Evolutionary conservation across 1,140 invertebrate genomes (phyloP), one percentile per base, ranked within the genome.

Genomic region (Musca vetustissima): DNA sequence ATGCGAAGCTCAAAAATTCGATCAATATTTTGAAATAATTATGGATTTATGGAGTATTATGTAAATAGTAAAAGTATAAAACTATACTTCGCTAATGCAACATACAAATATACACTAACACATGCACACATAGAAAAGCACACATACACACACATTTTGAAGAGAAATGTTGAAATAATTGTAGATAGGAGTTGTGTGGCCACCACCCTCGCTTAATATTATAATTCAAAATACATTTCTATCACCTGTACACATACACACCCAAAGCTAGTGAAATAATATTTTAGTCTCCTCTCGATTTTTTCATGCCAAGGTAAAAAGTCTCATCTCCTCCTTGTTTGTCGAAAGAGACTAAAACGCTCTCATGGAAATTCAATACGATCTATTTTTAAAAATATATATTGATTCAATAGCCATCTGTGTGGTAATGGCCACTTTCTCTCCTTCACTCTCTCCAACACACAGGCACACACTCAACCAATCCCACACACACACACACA

Each of bases 321-420:
- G 36, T 13, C 25, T 61, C 7, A 8, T n/a, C 36, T 36, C 0
- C 21, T 43, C 7, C 28, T 43, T 28, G 13, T 32, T 43, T 11
- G 1, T 28, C 32, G 36, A 61, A 28, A 61, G n/a, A 59, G 14
- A 57, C 13, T 28, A 57, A 57, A 57, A 32, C 13, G 36, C 64
- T 65, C 61, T 69, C 36, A 19, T 55, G 61, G 68, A 69, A 69
- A 69, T 69, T 69, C 52, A 69, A 69, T 69, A 69, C 68, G 68
- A 69, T 69, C 68, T 69, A 69, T 69, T 69, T 69, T 66, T 65
- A 69, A 69, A 64, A 59, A 50, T 36, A 32, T n/a, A 36, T 36
- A 17, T 61, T 61, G 57, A 19, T 4, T 21, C 49, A 52, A 21
- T 52, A 52, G 4, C 6, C 49, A 21, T 19, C 7, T 4, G 21